phyloP scores from a whole-genome alignment of 2,797 vertebrate species.

The Trematomus bernacchii region DNA sequence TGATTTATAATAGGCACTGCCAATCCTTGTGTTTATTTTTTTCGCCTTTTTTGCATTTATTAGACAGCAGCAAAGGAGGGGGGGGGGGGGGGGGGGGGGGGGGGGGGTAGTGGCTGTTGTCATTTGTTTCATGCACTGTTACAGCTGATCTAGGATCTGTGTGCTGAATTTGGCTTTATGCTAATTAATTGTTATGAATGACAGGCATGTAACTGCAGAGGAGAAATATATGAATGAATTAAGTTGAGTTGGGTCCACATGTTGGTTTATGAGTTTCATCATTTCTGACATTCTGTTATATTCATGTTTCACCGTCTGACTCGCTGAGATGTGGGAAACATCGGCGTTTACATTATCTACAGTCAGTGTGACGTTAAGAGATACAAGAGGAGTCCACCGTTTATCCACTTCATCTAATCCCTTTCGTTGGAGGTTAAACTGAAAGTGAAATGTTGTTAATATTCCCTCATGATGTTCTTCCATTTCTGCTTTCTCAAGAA shows the following conservation, averaged over 20 bases:
- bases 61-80: constrained; percentile 34
- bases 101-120: constrained; percentile 47
- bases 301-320: neutral
- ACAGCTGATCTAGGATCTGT: constrained; percentile 54
- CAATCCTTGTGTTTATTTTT: constrained; percentile 49
- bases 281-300: neutral
- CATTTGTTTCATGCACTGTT: constrained; percentile 54
- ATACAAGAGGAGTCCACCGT: neutral
- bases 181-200: constrained; percentile 41
- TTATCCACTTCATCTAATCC: neutral
- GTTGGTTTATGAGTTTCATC: neutral
- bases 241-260: neutral
- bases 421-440: neutral
- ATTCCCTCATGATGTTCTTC: neutral
- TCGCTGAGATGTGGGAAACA: too few species aligned
- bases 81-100: too few species aligned
- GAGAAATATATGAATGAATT: neutral
- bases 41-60: constrained; percentile 52
- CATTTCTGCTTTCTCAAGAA: neutral
- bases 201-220: constrained; percentile 24
- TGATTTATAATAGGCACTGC: constrained; percentile 69
- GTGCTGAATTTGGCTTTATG: constrained; percentile 47
- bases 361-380: neutral
- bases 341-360: too few species aligned
- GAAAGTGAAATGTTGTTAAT: neutral